Conservation (phyloP, 2,888 invertebrate species). For the Drosophila planitibia region DNA sequence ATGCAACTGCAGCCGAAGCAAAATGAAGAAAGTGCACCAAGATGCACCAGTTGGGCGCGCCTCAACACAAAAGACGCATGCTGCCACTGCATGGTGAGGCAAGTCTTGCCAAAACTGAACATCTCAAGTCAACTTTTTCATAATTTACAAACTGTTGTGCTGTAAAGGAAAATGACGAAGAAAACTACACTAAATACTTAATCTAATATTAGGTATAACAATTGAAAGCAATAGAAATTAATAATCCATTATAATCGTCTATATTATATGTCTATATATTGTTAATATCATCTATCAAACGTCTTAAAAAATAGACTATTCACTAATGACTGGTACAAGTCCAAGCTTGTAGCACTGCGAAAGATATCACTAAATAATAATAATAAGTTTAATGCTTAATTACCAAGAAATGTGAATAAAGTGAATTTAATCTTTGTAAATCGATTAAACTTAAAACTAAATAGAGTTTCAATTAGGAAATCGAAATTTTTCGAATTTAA, state of each 20-base stretch:
- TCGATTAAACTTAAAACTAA: neutral
- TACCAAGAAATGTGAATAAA: neutral
- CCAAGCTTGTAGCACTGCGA: neutral
- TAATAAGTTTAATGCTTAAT: neutral
- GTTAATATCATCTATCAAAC: no score
- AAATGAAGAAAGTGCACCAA: slow-evolving; percentile 35
- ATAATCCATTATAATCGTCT: no score
- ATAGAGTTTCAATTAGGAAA: neutral
- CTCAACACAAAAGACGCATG: slow-evolving; percentile 29
- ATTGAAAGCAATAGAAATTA: no score
- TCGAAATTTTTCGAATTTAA: neutral
- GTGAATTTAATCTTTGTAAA: neutral
- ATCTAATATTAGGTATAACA: no score
- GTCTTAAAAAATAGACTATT: neutral
- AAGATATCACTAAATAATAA: neutral
- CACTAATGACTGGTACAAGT: neutral
- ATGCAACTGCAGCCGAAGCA: slow-evolving; percentile 67
- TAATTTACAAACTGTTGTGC: neutral
- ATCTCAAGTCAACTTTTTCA: neutral
- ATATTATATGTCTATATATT: no score
- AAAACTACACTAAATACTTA: no score
- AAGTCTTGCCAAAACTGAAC: neutral
- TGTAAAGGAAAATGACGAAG: no score
- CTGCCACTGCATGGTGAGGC: slow-evolving; percentile 32
- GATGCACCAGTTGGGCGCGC: slow-evolving; percentile 17